Conservation (phyloP, 2,113 vertebrate species). For the Nothobranchius furzeri region DNA sequence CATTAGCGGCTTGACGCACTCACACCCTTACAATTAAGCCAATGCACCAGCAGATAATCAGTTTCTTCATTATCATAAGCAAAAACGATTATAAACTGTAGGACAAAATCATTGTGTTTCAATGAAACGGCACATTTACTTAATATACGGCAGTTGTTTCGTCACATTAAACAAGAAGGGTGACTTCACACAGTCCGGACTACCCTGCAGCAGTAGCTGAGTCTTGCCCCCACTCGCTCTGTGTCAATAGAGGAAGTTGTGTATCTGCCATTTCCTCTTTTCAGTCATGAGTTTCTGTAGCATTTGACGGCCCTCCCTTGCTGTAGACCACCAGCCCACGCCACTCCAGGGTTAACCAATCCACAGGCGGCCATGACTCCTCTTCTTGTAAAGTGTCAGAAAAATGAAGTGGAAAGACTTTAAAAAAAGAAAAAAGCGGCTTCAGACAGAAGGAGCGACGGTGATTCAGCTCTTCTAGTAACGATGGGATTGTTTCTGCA, state of each 20-base stretch:
- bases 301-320: slow-evolving; percentile 66
- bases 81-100: not conserved
- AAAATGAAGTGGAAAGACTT: slow-evolving; percentile 2
- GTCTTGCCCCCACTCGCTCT: slow-evolving; percentile 67
- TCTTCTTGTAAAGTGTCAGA: slow-evolving; percentile 59
- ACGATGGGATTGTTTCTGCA: slow-evolving; percentile 55
- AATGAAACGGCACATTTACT: not conserved
- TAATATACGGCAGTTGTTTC: slow-evolving; percentile 43
- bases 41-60: not conserved
- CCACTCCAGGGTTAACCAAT: slow-evolving; percentile 35
- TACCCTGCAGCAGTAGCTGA: slow-evolving; percentile 38
- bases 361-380: slow-evolving; percentile 46
- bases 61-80: not conserved
- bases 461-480: slow-evolving; percentile 74
- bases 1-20: not conserved
- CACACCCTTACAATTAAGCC: not conserved
- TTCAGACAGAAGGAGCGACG: slow-evolving; percentile 32
- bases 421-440: not conserved
- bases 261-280: slow-evolving; percentile 76
- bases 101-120: not conserved
- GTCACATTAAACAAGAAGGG: slow-evolving; percentile 35
- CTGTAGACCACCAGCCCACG: slow-evolving; percentile 70
- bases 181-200: slow-evolving; percentile 45
- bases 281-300: slow-evolving; percentile 73
- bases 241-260: slow-evolving; percentile 79